Base-by-base conservation (phyloP, 2,113 vertebrate species). In the Gadus macrocephalus region DNA sequence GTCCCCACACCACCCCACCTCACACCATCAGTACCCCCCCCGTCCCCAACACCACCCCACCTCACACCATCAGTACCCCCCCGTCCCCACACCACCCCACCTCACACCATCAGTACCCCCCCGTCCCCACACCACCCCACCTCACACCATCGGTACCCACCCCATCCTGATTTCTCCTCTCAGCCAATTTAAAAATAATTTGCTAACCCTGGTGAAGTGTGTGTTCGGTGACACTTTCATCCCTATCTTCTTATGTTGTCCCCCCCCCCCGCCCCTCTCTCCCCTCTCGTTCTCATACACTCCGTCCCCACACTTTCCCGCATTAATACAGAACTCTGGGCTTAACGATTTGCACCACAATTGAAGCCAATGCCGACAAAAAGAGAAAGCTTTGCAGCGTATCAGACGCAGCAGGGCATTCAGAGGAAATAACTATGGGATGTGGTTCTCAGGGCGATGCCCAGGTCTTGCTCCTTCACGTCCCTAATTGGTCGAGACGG, bases 141-240 rank as follows among this genome's bases (percentile, higher is more conserved):
- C 55, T 16, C 25, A 81, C 68, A 73, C 77, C 78, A 12, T 2
- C 72, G 3, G 53, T 74, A 76, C 79, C 19, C 59, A 83, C 65
- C 73, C 71, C 76, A 66, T 65, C 72, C 70, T 74, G 65, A 35
- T 35, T 64, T 82, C 68, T 77, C 69, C 82, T 79, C 8, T 1
- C 62, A 15, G 81, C 66, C 78, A 79, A 75, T 85, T 86, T 87
- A 70, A 68, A 86, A 78, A 65, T 69, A 79, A 82, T 81, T 77
- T 84, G 69, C 83, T 77, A 65, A 7, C 62, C 71, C 75, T 31
- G 76, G 88, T 89, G 71, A 87, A 85, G 74, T 73, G 67, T 64
- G 69, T 74, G 76, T 79, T 85, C 71, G 71, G 66, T 53, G 12
- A 62, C 19, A 79, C 81, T 79, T 81, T 82, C 66, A 72, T 82